phyloP scores from a whole-genome alignment of 1,140 invertebrate species.

The Phymastichus coffea region DNA sequence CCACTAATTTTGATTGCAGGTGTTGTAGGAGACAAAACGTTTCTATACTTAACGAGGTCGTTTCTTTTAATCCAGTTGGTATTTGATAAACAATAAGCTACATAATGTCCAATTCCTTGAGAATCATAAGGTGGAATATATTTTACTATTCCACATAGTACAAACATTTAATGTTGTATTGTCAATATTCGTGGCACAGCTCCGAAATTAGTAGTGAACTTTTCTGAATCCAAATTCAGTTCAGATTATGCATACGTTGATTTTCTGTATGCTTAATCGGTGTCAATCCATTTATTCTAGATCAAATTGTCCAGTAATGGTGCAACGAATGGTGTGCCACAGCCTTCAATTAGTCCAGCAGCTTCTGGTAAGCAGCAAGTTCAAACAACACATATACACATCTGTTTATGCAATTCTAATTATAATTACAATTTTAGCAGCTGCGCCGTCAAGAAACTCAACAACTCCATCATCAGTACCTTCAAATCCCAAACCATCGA shows the following conservation, averaged over 20 bases:
- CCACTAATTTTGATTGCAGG: too few species aligned
- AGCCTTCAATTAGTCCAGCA: too few species aligned
- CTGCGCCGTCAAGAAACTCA: slow-evolving; percentile 53
- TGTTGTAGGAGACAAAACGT: too few species aligned
- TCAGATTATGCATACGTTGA: not conserved
- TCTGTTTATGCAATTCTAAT: too few species aligned
- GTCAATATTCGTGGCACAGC: not conserved
- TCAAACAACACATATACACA: too few species aligned
- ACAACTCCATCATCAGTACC: slow-evolving; percentile 52
- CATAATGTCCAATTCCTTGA: not conserved
- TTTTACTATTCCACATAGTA: not conserved
- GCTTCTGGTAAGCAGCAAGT: too few species aligned
- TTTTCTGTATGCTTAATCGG: not conserved
- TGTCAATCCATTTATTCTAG: too few species aligned
- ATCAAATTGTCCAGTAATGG: too few species aligned
- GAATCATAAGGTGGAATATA: not conserved
- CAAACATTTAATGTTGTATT: not conserved
- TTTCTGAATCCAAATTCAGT: not conserved
- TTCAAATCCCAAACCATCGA: slow-evolving; percentile 50
- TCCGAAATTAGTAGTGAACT: not conserved
- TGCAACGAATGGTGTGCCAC: too few species aligned
- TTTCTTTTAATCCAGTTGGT: too few species aligned
- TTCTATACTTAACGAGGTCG: not conserved
- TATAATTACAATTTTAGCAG: too few species aligned
- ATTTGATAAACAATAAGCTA: too few species aligned